Base-by-base conservation (phyloP, 2,888 invertebrate species). In the Polyommatus iphigenia region DNA sequence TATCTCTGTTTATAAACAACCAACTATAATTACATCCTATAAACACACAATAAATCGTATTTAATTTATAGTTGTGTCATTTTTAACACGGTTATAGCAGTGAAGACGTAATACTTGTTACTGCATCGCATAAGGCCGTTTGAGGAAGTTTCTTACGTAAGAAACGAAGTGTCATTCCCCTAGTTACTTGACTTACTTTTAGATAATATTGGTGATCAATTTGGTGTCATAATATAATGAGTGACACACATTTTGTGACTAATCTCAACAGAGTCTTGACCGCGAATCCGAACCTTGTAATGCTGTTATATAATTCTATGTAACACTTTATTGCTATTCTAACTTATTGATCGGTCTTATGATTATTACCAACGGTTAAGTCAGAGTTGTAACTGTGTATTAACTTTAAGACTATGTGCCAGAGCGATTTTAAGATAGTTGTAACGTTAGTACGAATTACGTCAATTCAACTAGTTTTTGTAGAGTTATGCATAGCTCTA, bases 31-130 rank as follows among this genome's bases (percentile, higher is more conserved):
- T 18, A 67, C 2, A 13, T 0, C 15, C 67, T 29, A 67, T 15
- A 67, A 67, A 67, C 67, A 67, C 15, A 18, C 67, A 29, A 32
- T 32, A 18, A 67, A 67, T 67, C 32, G 24, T 62, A 13, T 20
- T 62, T 62, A 62, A 24, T 62, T 20, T 62, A 67, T 67, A 67
- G 67, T 67, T 67, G 32, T 67, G 67, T 67, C 67, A 67, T 32
- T 15, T 67, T 67, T 67, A 67, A 67, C 67, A 32, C 67, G 67
- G 67, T 67, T 67, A 67, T 32, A 24, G 15, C 67, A 13, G 29
- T 13, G 67, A 29, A 67, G 67, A 67, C 29, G 67, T 67, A 67
- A 67, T 62, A 62, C 32, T 67, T 29, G 67, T 67, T 67, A 67
- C 67, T 67, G 24, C 10, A 20, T 62, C 62, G 62, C 67, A 0